Percentiles rank a stretch among this genome's conserved stretches.
Conservation (phyloP, 1,140 invertebrate species). For the Helicoverpa armigera region DNA sequence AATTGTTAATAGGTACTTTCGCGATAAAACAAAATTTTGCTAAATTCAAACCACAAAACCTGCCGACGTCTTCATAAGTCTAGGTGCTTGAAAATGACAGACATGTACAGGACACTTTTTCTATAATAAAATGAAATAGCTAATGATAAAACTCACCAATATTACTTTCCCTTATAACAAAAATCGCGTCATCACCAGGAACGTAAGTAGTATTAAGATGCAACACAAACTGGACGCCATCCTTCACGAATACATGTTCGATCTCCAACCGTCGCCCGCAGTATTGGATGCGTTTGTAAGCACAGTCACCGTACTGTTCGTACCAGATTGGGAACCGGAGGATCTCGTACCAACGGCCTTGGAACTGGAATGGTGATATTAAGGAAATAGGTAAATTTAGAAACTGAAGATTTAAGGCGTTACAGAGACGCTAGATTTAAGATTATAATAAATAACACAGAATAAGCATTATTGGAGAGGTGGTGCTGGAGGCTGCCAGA, state of each 20-base stretch:
- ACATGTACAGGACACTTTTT: too few species aligned
- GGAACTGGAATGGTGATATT: constrained; percentile 66
- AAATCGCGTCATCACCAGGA: constrained; percentile 76
- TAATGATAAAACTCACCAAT: constrained; percentile 65
- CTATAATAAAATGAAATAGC: too few species aligned
- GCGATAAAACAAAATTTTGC: too few species aligned
- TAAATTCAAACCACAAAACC: too few species aligned
- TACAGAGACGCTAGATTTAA: too few species aligned
- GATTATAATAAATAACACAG: too few species aligned
- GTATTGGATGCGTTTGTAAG: constrained; percentile 68
- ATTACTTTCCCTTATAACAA: constrained; percentile 71
- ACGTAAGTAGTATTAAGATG: constrained; percentile 74
- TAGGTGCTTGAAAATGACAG: too few species aligned
- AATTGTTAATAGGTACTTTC: too few species aligned
- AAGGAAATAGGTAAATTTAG: neutral
- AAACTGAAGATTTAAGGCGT: too few species aligned
- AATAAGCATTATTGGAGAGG: too few species aligned
- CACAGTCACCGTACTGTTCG: constrained; percentile 68
- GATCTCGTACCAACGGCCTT: constrained; percentile 79
- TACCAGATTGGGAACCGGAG: constrained; percentile 77
- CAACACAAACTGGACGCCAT: constrained; percentile 68
- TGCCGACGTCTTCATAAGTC: too few species aligned
- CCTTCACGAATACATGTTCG: constrained; percentile 68
- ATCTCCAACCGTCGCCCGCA: constrained; percentile 72
- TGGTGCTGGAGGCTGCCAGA: too few species aligned